Evolutionary conservation across 92 coral and sea anemone genomes (phyloP), one percentile per base, ranked within the genome.

Genomic region (Zoanthus gigantus): DNA sequence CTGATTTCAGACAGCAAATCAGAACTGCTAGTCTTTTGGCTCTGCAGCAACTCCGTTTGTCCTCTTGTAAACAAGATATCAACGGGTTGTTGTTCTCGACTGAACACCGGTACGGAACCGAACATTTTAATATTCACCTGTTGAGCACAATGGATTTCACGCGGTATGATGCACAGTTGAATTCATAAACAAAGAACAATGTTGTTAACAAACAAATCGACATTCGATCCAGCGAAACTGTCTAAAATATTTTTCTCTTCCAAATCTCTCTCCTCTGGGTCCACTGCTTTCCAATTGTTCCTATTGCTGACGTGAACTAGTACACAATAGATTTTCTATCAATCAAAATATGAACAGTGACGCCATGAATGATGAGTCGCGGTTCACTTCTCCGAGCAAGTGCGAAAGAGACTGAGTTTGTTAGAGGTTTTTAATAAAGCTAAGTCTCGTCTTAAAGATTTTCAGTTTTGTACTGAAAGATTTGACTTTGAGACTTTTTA

Each of bases 161-260:
- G 61, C 82, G 29, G 67, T 18, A 54, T 30, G 68, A 17, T 74
- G 58, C 79, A 74, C 61, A 77, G 58, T 29, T 53, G 63, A 7
- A 29, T 15, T 37, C 16, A 29, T 44, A 42, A 73, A 74, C 52
- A 12, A 45, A 17, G 31, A 18, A 74, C 10, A 15, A 74, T 4
- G 23, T 74, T 47, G 60, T 28, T 6, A 29, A 77, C 68, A 77
- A 77, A 56, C 53, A 17, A 30, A 52, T 66, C 45, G 46, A 30
- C 42, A 69, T 2, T 14, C 74, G 37, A 31, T 31, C 54, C 23
- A 54, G 32, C n/a, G 14, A 28, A 31, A 1, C 16, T 5, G 8
- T 31, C 16, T 9, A 9, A 9, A 13, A 17, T 6, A 4, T 29
- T 29, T 31, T 30, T 4, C 17, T 6, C 29, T 23, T 31, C 10